Conservation (phyloP, 1,140 invertebrate genomes). For the Panagrolaimus sp. region DNA sequence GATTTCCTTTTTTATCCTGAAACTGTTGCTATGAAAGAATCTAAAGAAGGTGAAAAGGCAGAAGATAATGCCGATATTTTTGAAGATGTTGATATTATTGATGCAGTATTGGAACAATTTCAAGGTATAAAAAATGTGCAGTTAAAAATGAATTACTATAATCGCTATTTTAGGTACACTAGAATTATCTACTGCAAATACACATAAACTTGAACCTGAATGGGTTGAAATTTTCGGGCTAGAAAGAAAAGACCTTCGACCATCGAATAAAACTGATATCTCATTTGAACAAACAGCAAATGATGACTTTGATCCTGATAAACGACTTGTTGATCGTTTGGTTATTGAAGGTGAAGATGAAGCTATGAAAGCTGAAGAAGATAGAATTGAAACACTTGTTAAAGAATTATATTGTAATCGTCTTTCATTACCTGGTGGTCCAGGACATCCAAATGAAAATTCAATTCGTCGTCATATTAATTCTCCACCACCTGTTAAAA, state of each 20-base stretch:
- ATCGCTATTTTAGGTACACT: neutral
- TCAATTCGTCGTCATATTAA: neutral
- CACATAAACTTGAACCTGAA: neutral
- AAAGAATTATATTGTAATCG: neutral
- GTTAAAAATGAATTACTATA: no score
- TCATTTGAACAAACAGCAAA: conserved; percentile 1
- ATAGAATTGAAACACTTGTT: neutral
- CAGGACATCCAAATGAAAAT: neutral
- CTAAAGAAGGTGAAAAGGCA: neutral
- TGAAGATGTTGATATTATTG: neutral
- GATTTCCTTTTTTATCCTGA: neutral
- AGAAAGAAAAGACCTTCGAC: neutral
- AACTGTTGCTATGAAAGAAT: neutral
- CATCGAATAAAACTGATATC: neutral
- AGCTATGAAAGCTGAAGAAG: neutral
- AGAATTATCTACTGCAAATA: neutral
- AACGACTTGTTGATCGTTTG: neutral
- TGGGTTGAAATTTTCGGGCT: neutral
- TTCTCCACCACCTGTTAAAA: neutral
- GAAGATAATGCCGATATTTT: no score
- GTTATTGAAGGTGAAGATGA: neutral
- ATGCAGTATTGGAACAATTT: neutral
- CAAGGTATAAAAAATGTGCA: no score
- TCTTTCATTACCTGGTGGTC: neutral
- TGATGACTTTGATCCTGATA: neutral